Evolutionary conservation across 2,888 invertebrate species (phyloP), one percentile per base, ranked within the genome.

Genomic region (Aphidius colemani): DNA sequence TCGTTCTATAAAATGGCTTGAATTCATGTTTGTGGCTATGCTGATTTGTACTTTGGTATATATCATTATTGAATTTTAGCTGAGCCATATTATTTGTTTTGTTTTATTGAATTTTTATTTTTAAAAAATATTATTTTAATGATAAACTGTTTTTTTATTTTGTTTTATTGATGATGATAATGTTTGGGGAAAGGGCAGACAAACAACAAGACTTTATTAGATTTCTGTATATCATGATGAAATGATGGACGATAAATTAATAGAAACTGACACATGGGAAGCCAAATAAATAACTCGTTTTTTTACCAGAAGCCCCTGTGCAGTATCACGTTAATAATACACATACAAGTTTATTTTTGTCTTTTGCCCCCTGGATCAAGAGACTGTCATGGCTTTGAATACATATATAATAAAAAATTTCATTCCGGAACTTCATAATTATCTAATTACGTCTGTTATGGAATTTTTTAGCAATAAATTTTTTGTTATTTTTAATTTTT

Each of bases 391-490:
- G 39, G 48, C 13, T 11, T 13, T 48, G 18, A 50, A 50, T 43
- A 44, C 46, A 41, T 44, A 6, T 13, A 44, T 11, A 57, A 53
- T 46, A n/a, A 39, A 11, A n/a, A 18, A 7, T 57, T 50, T 43
- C 44, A 61, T 49, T 50, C 64, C 64, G 61, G 57, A 57, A 66
- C 63, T 68, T 66, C 58, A 69, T 68, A 69, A 69, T 68, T 68
- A 67, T 68, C 66, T 62, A 62, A 69, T 68, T 68, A 61, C 59
- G 65, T 64, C 61, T 62, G 53, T 45, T 44, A 30, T 57, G 63
- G 65, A 68, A 61, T 66, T 60, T 59, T 53, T 10, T n/a, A 58
- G n/a, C 45, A n/a, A 1, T 18, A 18, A 18, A 18, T 18, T 18
- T 18, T 18, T 18, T 41, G 40, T 45, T 10, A 18, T 45, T 18